phyloP scores from a whole-genome alignment of 1,140 invertebrate species.

The Rhopalosiphum maidis region DNA sequence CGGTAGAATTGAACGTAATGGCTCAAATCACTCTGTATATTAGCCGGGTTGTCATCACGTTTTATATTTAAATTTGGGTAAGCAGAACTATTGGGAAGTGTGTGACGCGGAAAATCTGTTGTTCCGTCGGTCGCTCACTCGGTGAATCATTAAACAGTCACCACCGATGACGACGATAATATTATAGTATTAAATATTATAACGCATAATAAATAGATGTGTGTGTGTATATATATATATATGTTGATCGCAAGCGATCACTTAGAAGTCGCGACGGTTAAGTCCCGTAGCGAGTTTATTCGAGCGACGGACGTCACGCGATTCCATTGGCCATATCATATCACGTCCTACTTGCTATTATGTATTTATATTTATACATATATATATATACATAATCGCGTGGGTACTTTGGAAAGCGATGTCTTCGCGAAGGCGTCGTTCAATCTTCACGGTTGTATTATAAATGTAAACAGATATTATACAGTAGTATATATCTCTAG shows the following conservation, averaged over 20 bases:
- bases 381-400: no score
- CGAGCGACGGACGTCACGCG: background rate
- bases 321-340: background rate
- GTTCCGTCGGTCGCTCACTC: background rate
- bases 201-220: background rate
- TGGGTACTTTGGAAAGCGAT: background rate
- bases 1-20: background rate
- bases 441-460: background rate
- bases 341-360: background rate
- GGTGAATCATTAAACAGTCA: background rate
- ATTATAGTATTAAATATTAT: constrained; percentile 7
- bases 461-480: no score
- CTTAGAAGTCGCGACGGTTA: background rate
- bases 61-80: background rate
- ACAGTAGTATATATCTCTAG: no score
- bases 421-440: background rate
- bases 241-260: background rate
- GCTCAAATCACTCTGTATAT: background rate
- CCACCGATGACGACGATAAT: background rate
- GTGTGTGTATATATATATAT: background rate
- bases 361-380: background rate
- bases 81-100: background rate
- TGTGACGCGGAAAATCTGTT: background rate
- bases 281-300: background rate
- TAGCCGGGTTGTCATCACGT: background rate